A percentile compares a stretch with the other conserved stretches of the same genome.
These are phyloP conservation scores for Odontocolon sp. DNA, from an alignment of 2,888 invertebrate species.

Conservation along the genomic window DNA sequence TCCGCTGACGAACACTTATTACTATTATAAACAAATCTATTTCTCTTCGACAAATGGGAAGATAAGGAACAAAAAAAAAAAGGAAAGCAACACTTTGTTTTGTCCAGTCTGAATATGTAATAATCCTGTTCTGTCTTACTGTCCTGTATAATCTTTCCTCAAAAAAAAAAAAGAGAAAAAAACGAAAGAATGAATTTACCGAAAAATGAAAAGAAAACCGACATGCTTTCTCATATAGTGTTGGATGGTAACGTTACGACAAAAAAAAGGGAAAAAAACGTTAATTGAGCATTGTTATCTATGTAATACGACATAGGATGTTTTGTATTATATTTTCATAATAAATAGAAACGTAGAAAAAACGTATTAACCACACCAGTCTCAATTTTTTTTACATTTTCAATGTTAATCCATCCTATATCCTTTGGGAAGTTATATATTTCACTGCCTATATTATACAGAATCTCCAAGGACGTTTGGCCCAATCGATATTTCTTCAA, in stretches of 20 bases:
- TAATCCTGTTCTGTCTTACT: constrained; percentile 37
- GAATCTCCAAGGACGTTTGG: not conserved
- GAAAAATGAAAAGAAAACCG: constrained; percentile 57
- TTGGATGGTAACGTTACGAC: constrained; percentile 78
- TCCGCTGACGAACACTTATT: constrained; percentile 45
- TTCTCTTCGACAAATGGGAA: constrained; percentile 17
- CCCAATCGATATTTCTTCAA: constrained; percentile 46
- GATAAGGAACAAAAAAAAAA: constrained; percentile 47
- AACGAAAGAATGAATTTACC: too few species aligned
- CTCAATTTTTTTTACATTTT: constrained; percentile 49
- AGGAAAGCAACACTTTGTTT: constrained; percentile 60
- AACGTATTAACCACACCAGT: constrained; percentile 75
- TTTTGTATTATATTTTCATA: constrained; percentile 83
- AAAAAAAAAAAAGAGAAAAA: constrained; percentile 52
- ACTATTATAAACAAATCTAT: constrained; percentile 21
- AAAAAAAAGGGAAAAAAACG: constrained; percentile 76
- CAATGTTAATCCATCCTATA: not conserved
- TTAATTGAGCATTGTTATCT: constrained; percentile 81
- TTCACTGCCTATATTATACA: not conserved
- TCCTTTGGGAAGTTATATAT: not conserved
- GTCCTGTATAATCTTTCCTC: constrained; percentile 37
- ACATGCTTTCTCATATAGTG: constrained; percentile 77
- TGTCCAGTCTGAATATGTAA: constrained; percentile 68
- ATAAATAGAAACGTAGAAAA: constrained; percentile 82
- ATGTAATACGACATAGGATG: constrained; percentile 82